Base-by-base conservation (phyloP, 2,888 invertebrate genomes). In the Oscheius onirici region DNA sequence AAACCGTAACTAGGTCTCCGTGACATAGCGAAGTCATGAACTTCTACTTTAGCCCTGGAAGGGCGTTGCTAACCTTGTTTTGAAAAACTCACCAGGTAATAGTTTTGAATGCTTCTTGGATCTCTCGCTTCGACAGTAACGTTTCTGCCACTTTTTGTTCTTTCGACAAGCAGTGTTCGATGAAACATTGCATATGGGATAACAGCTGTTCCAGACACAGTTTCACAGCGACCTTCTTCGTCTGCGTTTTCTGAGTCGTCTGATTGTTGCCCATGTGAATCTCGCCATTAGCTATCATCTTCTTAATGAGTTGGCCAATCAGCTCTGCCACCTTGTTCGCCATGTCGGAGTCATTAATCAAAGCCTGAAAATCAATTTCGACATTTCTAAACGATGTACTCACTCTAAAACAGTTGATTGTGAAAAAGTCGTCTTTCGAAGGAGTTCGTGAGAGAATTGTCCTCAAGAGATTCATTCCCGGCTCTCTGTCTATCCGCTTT, bases 281-380 rank as follows among this genome's bases (percentile, higher is more conserved):
- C 13, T 71, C 71, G 24, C 46, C 46, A 20, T 43, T 51, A 20
- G 26, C 28, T 5, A 67, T 60, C 20, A 40, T 41, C 28, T 72
- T 72, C 24, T 76, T 88, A 46, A 90, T 87, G 71, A 89, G 88
- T 43, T 87, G 83, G 70, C 88, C 88, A 41, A 91, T 86, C 20
- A 90, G 82, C 60, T 90, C 90, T 17, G 90, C 90, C 44, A 90
- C 91, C 88, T 93, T 93, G 11, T 58, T 63, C 22, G 75, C 69
- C 84, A 95, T 95, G 86, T 95, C 94, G 86, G 93, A 92, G 85
- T 94, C 93, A 85, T 94, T 89, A 94, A 95, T 97, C 95, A 97
- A 89, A 93, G 94, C 52, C 83, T 81, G 24, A 57, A 81, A 69
- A 24, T 24, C 5, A 8, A 41, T 44, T 34, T 26, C 22, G 20